Conservation (phyloP, 2,888 invertebrate species). For the Drosophila tripunctata region DNA sequence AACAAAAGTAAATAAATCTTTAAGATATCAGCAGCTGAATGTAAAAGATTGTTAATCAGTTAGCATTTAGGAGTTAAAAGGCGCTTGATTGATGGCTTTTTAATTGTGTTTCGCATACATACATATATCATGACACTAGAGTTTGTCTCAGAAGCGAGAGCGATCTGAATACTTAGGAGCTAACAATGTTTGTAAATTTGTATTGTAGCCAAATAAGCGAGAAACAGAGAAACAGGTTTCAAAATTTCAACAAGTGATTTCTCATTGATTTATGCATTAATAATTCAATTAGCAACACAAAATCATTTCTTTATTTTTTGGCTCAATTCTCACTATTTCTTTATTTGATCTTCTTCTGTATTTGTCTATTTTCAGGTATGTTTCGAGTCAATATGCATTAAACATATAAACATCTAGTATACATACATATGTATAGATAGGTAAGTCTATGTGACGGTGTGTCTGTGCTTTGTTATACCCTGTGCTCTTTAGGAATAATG, state of each 20-base stretch:
- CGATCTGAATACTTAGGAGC: conserved; percentile 19
- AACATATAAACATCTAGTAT: conserved; percentile 10
- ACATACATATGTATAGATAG: conserved; percentile 4
- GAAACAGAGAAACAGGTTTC: conserved; percentile 25
- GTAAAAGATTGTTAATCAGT: conserved; percentile 21
- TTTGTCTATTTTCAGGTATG: conserved; percentile 63
- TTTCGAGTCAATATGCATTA: conserved; percentile 43
- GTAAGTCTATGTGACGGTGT: conserved; percentile 19
- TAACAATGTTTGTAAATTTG: not conserved
- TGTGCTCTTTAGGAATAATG: no score
- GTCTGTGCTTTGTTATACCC: conserved; percentile 1
- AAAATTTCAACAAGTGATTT: conserved; percentile 28
- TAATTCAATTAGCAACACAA: conserved; percentile 64
- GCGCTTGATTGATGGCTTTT: conserved; percentile 46
- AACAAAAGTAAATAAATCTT: no score
- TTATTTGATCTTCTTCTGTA: not conserved
- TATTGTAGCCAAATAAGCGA: not conserved
- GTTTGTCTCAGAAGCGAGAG: not conserved
- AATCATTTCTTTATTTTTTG: no score
- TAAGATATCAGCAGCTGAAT: conserved; percentile 15
- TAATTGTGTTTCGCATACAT: conserved; percentile 36
- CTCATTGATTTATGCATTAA: conserved; percentile 66
- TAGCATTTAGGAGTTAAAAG: conserved; percentile 10
- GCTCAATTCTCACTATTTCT: conserved; percentile 14
- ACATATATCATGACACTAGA: not conserved